These are phyloP conservation scores for Thinocorus orbignyianus DNA, from an alignment of 2,113 vertebrate species.

Conservation along the genomic window DNA sequence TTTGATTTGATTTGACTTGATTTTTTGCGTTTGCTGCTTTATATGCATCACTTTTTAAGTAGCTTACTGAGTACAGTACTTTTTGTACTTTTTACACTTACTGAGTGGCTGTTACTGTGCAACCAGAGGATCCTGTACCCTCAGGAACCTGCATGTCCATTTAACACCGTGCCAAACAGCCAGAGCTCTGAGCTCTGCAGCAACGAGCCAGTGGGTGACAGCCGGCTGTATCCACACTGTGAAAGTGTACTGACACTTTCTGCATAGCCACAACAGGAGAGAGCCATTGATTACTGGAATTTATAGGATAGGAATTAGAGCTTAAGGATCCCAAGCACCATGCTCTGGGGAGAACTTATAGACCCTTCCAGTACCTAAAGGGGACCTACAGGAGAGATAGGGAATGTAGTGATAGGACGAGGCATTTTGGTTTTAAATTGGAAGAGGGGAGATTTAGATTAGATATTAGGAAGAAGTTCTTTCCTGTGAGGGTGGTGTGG, in stretches of 20 bases:
- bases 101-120: not conserved
- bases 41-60: not conserved
- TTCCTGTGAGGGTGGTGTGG: not conserved
- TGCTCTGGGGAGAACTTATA: not conserved
- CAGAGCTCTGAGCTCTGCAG: not conserved
- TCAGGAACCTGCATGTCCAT: not conserved
- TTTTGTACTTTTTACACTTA: too few relatives aligned
- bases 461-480: not conserved
- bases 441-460: not conserved
- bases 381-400: not conserved
- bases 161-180: not conserved
- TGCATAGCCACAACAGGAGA: not conserved
- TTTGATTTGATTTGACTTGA: too few relatives aligned
- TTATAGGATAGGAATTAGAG: not conserved
- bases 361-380: not conserved
- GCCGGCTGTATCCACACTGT: rapidly evolving
- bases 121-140: not conserved
- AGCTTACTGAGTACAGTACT: too few relatives aligned
- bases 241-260: not conserved
- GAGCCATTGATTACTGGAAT: not conserved
- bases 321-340: not conserved
- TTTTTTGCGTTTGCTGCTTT: not conserved
- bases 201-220: not conserved
- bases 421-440: not conserved
- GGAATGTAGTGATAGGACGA: not conserved